phyloP scores from a whole-genome alignment of 2,888 invertebrate species.

The Thera britannica region DNA sequence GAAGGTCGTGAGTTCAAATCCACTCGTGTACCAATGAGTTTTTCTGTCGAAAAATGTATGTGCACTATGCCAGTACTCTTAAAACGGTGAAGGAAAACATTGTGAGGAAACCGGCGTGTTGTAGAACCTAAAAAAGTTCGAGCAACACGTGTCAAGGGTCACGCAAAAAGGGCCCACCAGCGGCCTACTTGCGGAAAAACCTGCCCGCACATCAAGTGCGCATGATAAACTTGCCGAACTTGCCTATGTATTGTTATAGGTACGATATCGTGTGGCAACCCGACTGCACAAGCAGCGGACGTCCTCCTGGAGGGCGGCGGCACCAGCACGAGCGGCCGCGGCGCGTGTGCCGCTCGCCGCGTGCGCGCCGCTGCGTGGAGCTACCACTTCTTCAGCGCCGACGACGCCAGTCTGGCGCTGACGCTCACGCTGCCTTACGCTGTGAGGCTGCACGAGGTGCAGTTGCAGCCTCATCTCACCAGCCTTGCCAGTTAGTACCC shows the following conservation, averaged over 20 bases:
- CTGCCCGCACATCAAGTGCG: no score
- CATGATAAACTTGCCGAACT: background rate
- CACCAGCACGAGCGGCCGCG: constrained; percentile 81
- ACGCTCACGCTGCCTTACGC: constrained; percentile 95
- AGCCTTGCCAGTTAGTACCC: constrained; percentile 86
- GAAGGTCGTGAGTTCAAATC: no score
- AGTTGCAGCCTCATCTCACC: constrained; percentile 93
- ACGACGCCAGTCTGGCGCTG: constrained; percentile 93
- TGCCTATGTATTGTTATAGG: constrained; percentile 59
- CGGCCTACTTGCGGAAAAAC: no score
- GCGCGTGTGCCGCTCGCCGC: constrained; percentile 90
- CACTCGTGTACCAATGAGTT: no score
- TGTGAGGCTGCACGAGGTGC: constrained; percentile 93
- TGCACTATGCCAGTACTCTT: no score
- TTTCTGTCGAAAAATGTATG: no score
- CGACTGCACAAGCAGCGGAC: constrained; percentile 95
- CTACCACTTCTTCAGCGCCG: constrained; percentile 96
- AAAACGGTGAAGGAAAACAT: no score
- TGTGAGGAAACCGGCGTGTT: no score
- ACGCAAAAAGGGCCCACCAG: no score
- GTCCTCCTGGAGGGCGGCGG: constrained; percentile 90
- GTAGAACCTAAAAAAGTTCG: no score
- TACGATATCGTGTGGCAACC: constrained; percentile 91
- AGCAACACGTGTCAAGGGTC: no score
- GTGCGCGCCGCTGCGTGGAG: constrained; percentile 97